phyloP scores from a whole-genome alignment of 2,797 vertebrate species.

The Chrysolophus pictus region DNA sequence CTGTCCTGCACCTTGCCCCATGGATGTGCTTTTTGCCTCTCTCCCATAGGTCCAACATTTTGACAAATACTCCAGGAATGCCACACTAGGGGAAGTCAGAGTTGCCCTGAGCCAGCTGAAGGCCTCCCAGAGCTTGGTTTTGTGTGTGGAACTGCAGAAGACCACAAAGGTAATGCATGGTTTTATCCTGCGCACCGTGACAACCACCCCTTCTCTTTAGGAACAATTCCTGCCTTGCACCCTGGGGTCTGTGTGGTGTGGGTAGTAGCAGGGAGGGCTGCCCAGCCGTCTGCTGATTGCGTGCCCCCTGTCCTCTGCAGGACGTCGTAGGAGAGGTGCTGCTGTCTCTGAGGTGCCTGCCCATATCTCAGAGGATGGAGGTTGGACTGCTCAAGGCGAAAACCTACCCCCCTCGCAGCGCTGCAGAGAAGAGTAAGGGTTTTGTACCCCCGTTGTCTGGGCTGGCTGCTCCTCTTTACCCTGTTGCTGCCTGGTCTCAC shows the following conservation, averaged over 20 bases:
- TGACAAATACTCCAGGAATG: slow-evolving; percentile 83
- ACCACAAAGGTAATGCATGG: slow-evolving; percentile 54
- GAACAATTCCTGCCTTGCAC: neutral
- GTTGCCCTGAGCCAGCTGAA: slow-evolving; percentile 70
- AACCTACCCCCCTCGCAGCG: slow-evolving; percentile 31
- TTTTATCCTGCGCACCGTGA: neutral
- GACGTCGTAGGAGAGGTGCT: slow-evolving; percentile 82
- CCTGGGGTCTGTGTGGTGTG: no score
- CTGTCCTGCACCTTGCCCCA: neutral
- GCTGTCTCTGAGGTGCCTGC: slow-evolving; percentile 82
- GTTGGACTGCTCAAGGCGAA: slow-evolving; percentile 82
- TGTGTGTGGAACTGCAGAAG: slow-evolving; percentile 77
- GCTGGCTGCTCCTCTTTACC: neutral
- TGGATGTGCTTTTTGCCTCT: neutral
- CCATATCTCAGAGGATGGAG: slow-evolving; percentile 81
- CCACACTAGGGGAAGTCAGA: slow-evolving; percentile 80
- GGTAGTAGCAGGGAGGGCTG: neutral
- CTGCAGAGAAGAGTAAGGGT: slow-evolving; percentile 49
- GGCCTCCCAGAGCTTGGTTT: slow-evolving; percentile 77
- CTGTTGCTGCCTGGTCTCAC: neutral
- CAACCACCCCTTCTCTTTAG: neutral
- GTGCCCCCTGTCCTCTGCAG: slow-evolving; percentile 29
- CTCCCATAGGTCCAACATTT: slow-evolving; percentile 81
- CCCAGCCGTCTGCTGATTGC: neutral
- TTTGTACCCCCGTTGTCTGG: neutral